Base-by-base conservation (phyloP, 2,888 invertebrate species). In the Mesoligia furuncula region DNA sequence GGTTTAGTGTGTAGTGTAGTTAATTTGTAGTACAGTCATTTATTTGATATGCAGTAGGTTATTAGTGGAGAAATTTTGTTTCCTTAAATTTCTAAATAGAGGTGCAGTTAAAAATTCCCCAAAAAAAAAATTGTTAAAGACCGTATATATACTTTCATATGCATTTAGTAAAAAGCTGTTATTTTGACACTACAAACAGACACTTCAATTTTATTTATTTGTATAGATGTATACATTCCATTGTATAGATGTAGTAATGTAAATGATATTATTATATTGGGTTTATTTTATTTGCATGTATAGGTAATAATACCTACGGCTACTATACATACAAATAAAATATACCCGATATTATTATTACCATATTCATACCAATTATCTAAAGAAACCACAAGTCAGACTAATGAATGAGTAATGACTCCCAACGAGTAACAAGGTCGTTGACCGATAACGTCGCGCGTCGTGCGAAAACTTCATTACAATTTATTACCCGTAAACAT, bases 371-470 rank as follows among this genome's bases (percentile, higher is more conserved):
- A 64, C 20, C 27, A 74, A 74, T 84, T 70, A 80, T 80, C 54
- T 75, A 68, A 65, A 67, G 57, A 82, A 74, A 66, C 54, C 20
- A 65, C 65, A 69, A 73, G 59, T 74, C 64, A 80, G 65, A 73
- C 66, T 74, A 72, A 85, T 77, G 54, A 85, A 65, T 74, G n/a
- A n/a, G n/a, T n/a, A n/a, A n/a, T n/a, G n/a, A n/a, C n/a, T n/a
- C n/a, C 36, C 51, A 59, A 51, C 72, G 57, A 74, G 62, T 59
- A 54, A 73, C 80, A 83, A 79, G 78, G 74, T 77, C 85, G 77
- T 75, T 81, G 85, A 84, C 87, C 75, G 85, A 86, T 87, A 85
- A 68, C 72, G 61, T 64, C 20, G 45, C 20, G 64, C 72, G 57
- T 67, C 20, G 45, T 24, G 64, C 7, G 51, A 69, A 79, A 79